phyloP scores from a whole-genome alignment of 1,140 invertebrate genomes.

The Leptinotarsa defecta region DNA sequence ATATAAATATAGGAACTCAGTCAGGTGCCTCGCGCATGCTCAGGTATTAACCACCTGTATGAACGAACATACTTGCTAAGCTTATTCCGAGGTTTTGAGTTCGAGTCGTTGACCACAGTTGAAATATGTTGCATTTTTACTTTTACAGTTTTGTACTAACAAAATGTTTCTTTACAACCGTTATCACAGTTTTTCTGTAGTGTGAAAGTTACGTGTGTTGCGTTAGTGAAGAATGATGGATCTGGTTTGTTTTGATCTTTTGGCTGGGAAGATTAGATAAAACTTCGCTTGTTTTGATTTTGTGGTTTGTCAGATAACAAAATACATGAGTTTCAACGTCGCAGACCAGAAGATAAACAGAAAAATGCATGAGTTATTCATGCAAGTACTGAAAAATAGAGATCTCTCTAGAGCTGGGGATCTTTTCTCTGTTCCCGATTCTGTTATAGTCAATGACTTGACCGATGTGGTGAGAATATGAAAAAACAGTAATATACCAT shows the following conservation, averaged over 20 bases:
- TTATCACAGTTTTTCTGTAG: constrained; percentile 3
- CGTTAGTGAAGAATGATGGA: constrained; percentile 4
- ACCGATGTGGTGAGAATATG: constrained; percentile 71
- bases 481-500: neutral
- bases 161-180: neutral
- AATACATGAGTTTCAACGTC: constrained; percentile 28
- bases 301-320: constrained; percentile 2
- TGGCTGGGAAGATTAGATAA: neutral
- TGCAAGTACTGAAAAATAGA: constrained; percentile 81
- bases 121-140: constrained; percentile 25
- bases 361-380: constrained; percentile 87
- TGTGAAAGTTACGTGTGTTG: constrained; percentile 2
- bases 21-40: constrained; percentile 13
- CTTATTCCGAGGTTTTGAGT: neutral
- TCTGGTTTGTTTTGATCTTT: neutral
- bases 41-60: constrained; percentile 17
- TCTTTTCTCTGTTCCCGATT: constrained; percentile 85
- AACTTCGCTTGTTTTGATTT: constrained; percentile 15
- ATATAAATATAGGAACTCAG: constrained; percentile 4
- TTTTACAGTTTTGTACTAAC: constrained; percentile 29
- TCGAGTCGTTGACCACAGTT: constrained; percentile 25
- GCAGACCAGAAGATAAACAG: constrained; percentile 44
- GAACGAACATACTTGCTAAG: neutral
- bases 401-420: constrained; percentile 90
- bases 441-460: constrained; percentile 83